Evolutionary conservation across 2,113 vertebrate species (phyloP), one percentile per base, ranked within the genome.

Genomic region (Galemys pyrenaicus): DNA sequence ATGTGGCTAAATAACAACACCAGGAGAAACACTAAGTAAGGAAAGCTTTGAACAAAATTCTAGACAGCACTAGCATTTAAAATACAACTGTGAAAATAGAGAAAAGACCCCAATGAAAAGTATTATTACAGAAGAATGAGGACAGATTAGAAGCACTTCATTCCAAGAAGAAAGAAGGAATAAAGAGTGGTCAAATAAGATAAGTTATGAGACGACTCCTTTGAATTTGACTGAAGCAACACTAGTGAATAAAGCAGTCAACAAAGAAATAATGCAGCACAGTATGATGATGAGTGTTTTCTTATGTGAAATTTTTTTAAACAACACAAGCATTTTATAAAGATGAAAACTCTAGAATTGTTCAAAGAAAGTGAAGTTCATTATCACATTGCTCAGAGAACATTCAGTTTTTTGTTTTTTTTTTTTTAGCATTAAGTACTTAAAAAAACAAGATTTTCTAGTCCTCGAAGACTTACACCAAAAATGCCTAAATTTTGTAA

Each of bases 391-490:
- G 26, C 68, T 49, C 32, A 37, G 2, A 90, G 22, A 93, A 79
- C 22, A 49, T 80, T 24, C 11, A 44, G 17, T 87, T n/a, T 19
- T 62, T 3, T 17, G n/a, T n/a, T n/a, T n/a, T n/a, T n/a, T n/a
- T n/a, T 87, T n/a, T 19, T 62, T 3, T 17, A n/a, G n/a, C 15
- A 2, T n/a, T 83, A 89, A 85, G 32, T 32, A 75, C n/a, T 44
- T 73, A 87, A n/a, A 79, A 89, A 91, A 91, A 15, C n/a, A 13
- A 60, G 56, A 83, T 64, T 90, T 87, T 78, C 37, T 67, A 94
- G 32, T 87, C 30, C 32, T 91, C 54, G 81, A 86, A 95, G 30
- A 51, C 26, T 71, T 90, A 35, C 0, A 87, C 17, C 58, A 82
- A 84, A 85, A 90, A 67, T 37, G 51, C 91, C 49, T 75, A 75